Percentiles rank a stretch among this genome's conserved stretches.
These are phyloP conservation scores for Mus spicilegus DNA, from an alignment of 2,113 vertebrate genomes.

Conservation along the genomic window DNA sequence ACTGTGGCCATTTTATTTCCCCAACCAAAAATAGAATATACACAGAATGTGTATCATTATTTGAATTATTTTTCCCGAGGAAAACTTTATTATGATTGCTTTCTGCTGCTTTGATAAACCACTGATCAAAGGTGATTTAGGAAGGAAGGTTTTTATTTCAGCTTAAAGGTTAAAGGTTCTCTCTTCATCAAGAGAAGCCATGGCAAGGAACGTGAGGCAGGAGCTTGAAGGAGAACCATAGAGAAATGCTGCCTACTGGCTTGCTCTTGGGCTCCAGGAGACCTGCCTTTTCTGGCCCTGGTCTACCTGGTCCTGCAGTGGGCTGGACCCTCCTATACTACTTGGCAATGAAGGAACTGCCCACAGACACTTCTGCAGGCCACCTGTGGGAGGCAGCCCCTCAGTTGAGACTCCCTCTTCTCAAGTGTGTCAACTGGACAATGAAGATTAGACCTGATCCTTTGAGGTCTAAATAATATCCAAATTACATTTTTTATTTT, in stretches of 20 bases:
- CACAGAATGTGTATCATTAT: background rate
- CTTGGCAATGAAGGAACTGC: background rate
- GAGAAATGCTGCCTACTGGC: background rate
- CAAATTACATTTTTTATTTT: background rate
- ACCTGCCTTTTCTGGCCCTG: background rate
- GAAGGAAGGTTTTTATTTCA: no score
- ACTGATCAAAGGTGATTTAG: background rate
- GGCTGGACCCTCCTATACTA: background rate
- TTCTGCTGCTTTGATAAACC: background rate
- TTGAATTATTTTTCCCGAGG: background rate
- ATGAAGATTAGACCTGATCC: background rate
- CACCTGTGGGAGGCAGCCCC: background rate
- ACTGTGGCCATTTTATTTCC: background rate
- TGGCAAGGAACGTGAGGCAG: background rate
- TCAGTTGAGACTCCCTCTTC: background rate
- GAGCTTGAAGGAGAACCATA: background rate
- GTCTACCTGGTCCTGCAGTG: background rate
- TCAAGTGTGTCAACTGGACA: background rate
- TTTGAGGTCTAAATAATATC: background rate
- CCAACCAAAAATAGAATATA: background rate
- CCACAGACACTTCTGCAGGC: background rate
- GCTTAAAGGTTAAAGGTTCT: background rate
- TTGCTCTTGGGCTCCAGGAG: background rate
- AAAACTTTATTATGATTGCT: background rate
- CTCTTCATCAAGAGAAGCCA: background rate